Evolutionary conservation across 2,113 vertebrate genomes (phyloP).

Genomic region (Phaetusa simplex): DNA sequence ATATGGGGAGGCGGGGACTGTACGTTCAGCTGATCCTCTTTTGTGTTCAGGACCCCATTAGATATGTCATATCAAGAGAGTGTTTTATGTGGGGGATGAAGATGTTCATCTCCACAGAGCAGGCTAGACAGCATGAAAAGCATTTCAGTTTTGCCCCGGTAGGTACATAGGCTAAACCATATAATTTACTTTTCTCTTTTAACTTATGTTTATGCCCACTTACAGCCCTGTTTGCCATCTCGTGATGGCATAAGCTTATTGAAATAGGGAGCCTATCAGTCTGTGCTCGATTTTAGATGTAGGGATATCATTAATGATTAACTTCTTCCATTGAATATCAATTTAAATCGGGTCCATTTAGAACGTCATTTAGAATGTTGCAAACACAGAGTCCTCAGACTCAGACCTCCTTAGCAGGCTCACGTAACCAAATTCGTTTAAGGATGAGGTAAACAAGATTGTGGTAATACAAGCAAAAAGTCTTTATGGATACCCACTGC

Average conservation of each 20-base stretch:
- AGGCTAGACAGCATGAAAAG: not conserved
- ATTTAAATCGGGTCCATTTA: not conserved
- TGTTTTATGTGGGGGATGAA: not conserved
- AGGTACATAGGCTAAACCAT: not conserved
- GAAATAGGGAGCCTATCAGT: not conserved
- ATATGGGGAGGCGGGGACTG: fast-evolving
- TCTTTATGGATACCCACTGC: not conserved
- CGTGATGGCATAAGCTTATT: not conserved
- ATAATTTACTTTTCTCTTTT: not conserved
- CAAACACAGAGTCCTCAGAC: not conserved
- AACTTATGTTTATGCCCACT: not conserved
- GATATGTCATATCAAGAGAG: not conserved
- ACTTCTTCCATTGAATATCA: not conserved
- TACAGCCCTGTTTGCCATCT: not conserved
- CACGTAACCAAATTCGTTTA: not conserved
- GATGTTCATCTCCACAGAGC: not conserved
- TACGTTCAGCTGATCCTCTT: not conserved
- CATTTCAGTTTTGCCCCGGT: not conserved
- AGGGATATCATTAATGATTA: not conserved
- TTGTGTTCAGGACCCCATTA: not conserved
- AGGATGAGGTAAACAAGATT: not conserved
- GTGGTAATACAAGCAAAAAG: not conserved
- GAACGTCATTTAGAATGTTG: not conserved
- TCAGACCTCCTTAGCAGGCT: not conserved
- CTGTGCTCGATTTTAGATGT: not conserved